Evolutionary conservation across 2,888 invertebrate species (phyloP).

Genomic region (Ptychoptera contaminata): DNA sequence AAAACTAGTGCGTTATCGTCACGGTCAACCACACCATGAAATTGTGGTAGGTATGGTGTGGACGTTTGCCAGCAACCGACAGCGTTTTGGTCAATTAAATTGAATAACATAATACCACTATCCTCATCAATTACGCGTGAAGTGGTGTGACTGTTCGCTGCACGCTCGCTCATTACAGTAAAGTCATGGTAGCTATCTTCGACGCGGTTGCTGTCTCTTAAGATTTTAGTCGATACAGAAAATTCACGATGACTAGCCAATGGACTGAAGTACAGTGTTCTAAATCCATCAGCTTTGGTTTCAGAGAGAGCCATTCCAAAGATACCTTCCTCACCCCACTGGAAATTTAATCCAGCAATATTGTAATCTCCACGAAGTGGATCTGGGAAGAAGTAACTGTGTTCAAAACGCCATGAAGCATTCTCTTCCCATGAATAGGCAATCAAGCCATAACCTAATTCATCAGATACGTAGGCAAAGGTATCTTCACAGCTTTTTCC

Average conservation of each 20-base stretch:
- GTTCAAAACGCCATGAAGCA: conserved; percentile 63
- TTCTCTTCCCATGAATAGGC: conserved; percentile 63
- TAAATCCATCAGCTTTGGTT: conserved; percentile 45
- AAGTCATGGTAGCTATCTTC: conserved; percentile 58
- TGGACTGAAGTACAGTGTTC: conserved; percentile 63
- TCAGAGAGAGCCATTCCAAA: conserved; percentile 64
- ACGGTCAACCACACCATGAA: conserved; percentile 52
- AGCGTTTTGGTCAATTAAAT: conserved; percentile 64
- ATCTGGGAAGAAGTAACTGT: conserved; percentile 68
- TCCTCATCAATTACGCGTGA: conserved; percentile 57
- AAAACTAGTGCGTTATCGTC: conserved; percentile 64
- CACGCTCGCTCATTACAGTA: conserved; percentile 41
- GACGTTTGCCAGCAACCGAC: conserved; percentile 69
- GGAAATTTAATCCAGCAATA: conserved; percentile 66
- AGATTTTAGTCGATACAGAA: conserved; percentile 55
- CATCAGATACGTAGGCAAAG: conserved; percentile 67
- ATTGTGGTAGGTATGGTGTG: conserved; percentile 45
- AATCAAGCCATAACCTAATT: conserved; percentile 65
- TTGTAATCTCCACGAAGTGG: conserved; percentile 64
- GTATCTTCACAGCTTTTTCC: conserved; percentile 59
- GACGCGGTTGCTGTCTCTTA: conserved; percentile 51
- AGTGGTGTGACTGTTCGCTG: conserved; percentile 52
- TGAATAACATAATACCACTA: conserved; percentile 55
- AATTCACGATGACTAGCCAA: conserved; percentile 65
- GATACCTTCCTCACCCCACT: conserved; percentile 70